Conservation (phyloP, 2,888 invertebrate genomes). For the Eubasilissa splendida region DNA sequence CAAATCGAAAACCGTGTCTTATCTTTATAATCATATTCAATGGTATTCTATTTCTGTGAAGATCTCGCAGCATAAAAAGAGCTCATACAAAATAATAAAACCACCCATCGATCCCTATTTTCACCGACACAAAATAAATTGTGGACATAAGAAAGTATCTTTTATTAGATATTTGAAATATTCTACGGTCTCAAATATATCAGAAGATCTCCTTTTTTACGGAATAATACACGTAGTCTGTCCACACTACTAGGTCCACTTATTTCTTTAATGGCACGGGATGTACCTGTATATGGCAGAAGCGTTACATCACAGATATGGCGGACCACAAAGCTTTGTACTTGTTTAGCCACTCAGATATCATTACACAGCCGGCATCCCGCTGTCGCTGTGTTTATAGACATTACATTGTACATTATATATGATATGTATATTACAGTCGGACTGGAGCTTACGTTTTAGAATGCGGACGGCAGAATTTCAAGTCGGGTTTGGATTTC, state of each 20-base stretch:
- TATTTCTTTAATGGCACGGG: slow-evolving; percentile 7
- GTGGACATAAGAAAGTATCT: too few relatives aligned
- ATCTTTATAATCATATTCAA: too few relatives aligned
- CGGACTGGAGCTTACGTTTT: not conserved
- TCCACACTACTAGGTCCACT: not conserved
- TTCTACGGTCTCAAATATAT: too few relatives aligned
- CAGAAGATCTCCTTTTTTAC: not conserved
- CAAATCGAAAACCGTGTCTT: too few relatives aligned
- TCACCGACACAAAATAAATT: too few relatives aligned
- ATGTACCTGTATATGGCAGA: not conserved
- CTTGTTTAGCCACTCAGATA: slow-evolving; percentile 35
- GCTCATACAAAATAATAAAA: too few relatives aligned
- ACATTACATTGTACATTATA: slow-evolving; percentile 1
- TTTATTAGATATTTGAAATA: too few relatives aligned
- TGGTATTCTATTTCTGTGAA: too few relatives aligned
- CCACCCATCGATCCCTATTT: too few relatives aligned
- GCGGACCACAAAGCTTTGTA: slow-evolving; percentile 46
- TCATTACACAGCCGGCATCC: slow-evolving; percentile 38
- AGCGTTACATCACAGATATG: slow-evolving; percentile 30
- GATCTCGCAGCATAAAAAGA: too few relatives aligned
- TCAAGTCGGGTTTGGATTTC: not conserved
- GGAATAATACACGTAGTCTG: not conserved
- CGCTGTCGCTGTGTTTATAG: slow-evolving; percentile 36
- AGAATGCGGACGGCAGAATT: not conserved
- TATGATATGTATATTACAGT: not conserved